phyloP scores from a whole-genome alignment of 1,140 invertebrate species.

The Saccostrea echinata region DNA sequence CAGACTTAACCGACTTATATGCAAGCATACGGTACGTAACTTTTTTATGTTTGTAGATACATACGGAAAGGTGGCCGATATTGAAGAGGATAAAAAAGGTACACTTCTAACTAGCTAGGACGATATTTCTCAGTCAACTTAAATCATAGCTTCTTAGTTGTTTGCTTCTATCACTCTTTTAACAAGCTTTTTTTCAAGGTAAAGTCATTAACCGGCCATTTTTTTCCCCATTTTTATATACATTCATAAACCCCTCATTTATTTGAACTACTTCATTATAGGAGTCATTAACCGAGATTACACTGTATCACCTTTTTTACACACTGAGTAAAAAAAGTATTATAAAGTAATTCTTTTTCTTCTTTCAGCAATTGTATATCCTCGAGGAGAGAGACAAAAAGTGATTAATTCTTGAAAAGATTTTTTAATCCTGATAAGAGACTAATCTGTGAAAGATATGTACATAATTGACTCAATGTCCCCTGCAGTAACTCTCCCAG shows the following conservation, averaged over 20 bases:
- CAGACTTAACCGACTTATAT: no score
- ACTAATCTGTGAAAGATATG: neutral
- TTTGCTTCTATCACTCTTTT: neutral
- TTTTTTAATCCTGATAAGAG: slow-evolving; percentile 1
- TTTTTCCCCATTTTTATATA: neutral
- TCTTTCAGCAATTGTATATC: neutral
- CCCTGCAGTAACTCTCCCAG: neutral
- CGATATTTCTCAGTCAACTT: neutral
- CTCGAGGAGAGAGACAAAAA: neutral
- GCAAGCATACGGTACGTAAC: neutral
- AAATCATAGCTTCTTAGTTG: neutral
- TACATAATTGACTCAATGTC: neutral
- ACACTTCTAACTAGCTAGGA: neutral
- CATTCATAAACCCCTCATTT: neutral
- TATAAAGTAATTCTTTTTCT: neutral
- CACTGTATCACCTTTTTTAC: neutral
- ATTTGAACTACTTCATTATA: neutral
- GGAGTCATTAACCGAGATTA: slow-evolving; percentile 4
- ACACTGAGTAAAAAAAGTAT: neutral
- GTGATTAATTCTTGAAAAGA: neutral
- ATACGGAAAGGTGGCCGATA: neutral
- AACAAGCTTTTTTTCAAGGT: neutral
- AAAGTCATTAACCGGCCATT: slow-evolving; percentile 14
- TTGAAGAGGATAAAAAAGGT: neutral
- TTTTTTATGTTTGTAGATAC: neutral